A percentile compares a stretch with the other conserved stretches of the same genome.
These are phyloP conservation scores for Lutraria lutraria DNA, from an alignment of 2,888 invertebrate genomes.

Conservation along the genomic window DNA sequence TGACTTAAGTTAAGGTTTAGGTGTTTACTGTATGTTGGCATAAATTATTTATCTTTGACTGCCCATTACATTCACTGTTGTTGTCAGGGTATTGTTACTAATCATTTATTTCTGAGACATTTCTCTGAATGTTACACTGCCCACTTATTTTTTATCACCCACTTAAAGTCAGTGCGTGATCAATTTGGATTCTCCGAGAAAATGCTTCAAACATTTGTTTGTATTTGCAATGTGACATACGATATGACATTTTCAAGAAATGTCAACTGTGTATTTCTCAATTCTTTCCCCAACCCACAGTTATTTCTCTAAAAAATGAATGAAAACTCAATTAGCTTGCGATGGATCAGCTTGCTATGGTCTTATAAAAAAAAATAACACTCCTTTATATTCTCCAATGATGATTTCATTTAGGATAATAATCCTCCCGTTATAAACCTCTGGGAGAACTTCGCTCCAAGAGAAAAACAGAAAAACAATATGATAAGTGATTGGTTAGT, in stretches of 20 bases:
- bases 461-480: slow-evolving; percentile 6
- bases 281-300: neutral
- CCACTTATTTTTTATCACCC: neutral
- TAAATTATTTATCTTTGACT: too few relatives aligned
- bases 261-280: slow-evolving; percentile 7
- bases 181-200: neutral
- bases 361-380: slow-evolving; percentile 3
- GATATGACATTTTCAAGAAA: neutral
- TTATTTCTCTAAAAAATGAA: neutral
- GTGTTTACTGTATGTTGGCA: too few relatives aligned
- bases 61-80: too few relatives aligned
- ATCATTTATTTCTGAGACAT: neutral
- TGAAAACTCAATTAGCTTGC: slow-evolving; percentile 21
- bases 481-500: slow-evolving; percentile 6
- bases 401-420: neutral
- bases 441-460: neutral
- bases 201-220: neutral
- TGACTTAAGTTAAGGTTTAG: too few relatives aligned
- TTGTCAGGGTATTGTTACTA: neutral
- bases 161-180: neutral
- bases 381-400: slow-evolving; percentile 2
- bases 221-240: neutral
- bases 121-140: neutral
- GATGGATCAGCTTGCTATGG: neutral
- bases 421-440: neutral